Evolutionary conservation across 1,140 invertebrate species (phyloP), one percentile per base, ranked within the genome.

Genomic region (Oryctes rhinoceros): DNA sequence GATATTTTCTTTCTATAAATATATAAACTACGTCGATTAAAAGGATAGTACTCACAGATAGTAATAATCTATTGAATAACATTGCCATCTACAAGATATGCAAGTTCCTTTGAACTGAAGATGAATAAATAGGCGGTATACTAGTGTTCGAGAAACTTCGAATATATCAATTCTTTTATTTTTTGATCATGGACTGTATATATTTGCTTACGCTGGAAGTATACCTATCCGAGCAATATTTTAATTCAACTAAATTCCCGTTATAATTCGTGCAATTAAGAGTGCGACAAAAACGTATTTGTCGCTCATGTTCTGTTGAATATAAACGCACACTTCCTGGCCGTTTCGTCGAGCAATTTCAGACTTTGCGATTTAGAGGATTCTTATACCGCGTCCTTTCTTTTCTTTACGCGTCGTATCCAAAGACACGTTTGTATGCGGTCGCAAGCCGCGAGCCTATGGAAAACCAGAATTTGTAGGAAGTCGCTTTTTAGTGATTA

Each of bases 281-380:
- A 18, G 18, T 24, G 24, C 35, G 65, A 24, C 65, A 71, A 71
- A 71, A 71, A 71, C 62, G 65, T 24, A 71, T 71, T 71, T 71
- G 20, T 71, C 53, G 53, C 53, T 59, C 53, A 35, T 35, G 20
- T 71, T 71, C 24, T 24, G 35, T 71, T 24, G 13, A 24, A 71
- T 71, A 71, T 71, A 71, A 71, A 71, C 65, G 65, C 20, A 15
- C 65, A 71, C 35, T 71, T 71, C 65, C 65, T 71, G 65, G 35
- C 39, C 24, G 65, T 71, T 30, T 30, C 20, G 65, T 71, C 7
- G 20, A 71, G 65, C 10, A 71, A 71, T 71, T 71, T 37, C 24
- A 71, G 65, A 71, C 20, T 37, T 71, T 37, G 65, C n/a, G 20
- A 71, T 71, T 71, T 71, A 71, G 24, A 71, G 20, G 24, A 35